Conservation (phyloP, 2,888 invertebrate species). For the Chymomyza caudatula region DNA sequence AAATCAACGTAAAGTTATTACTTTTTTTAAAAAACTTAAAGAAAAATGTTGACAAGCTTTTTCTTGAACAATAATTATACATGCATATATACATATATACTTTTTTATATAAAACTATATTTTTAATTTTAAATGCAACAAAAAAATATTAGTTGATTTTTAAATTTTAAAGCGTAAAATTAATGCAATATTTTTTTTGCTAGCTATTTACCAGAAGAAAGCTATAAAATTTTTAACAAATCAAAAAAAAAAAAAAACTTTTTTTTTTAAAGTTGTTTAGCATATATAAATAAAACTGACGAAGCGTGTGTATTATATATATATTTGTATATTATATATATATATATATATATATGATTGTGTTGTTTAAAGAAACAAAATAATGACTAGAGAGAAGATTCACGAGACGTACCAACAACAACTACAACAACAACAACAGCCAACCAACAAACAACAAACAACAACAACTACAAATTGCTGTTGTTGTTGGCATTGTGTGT, state of each 20-base stretch:
- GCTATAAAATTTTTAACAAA: slow-evolving; percentile 37
- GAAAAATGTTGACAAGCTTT: neutral
- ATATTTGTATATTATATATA: slow-evolving; percentile 5
- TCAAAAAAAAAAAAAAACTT: slow-evolving; percentile 26
- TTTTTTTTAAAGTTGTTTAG: slow-evolving; percentile 58
- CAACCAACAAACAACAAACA: neutral
- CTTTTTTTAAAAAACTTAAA: neutral
- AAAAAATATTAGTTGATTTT: slow-evolving; percentile 56
- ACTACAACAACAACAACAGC: slow-evolving; percentile 9
- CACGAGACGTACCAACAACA: slow-evolving; percentile 16
- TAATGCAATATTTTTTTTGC: slow-evolving; percentile 11
- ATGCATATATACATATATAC: slow-evolving; percentile 36
- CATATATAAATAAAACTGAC: slow-evolving; percentile 72
- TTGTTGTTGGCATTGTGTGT: slow-evolving; percentile 25
- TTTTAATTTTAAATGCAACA: slow-evolving; percentile 7
- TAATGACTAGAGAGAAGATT: slow-evolving; percentile 16
- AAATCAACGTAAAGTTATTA: neutral
- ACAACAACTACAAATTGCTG: slow-evolving; percentile 8
- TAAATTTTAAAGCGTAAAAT: slow-evolving; percentile 56
- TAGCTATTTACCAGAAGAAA: neutral
- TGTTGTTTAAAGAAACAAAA: slow-evolving; percentile 61
- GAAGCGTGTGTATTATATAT: slow-evolving; percentile 72
- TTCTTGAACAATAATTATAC: slow-evolving; percentile 20
- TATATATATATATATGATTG: slow-evolving; percentile 47
- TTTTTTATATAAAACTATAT: slow-evolving; percentile 39